Evolutionary conservation across 2,888 invertebrate species (phyloP).

Genomic region (Bellardia bayeri): DNA sequence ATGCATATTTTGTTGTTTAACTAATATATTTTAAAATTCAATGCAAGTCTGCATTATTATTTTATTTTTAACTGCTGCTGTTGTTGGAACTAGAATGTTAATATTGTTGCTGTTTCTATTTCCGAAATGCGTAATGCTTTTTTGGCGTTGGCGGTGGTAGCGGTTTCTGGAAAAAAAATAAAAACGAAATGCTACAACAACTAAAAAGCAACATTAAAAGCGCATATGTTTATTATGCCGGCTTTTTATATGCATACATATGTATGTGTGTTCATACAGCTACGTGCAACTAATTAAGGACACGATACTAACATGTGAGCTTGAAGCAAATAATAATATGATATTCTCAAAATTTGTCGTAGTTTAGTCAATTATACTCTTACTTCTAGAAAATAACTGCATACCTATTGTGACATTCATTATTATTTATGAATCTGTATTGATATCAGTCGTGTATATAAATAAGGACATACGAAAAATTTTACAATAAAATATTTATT

Average conservation of each 20-base stretch:
- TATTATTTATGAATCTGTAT: no score
- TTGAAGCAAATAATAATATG: no score
- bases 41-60: slow-evolving; percentile 42
- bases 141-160: slow-evolving; percentile 45
- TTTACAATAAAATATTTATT: no score
- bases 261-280: neutral
- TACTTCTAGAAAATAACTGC: no score
- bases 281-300: no score
- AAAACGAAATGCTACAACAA: neutral
- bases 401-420: no score
- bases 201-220: slow-evolving; percentile 30
- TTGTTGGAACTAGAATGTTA: neutral
- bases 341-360: no score
- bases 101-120: slow-evolving; percentile 33
- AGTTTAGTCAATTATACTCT: no score
- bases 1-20: slow-evolving; percentile 9
- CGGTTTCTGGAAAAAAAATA: neutral
- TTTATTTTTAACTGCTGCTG: slow-evolving; percentile 38
- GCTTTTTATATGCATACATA: neutral
- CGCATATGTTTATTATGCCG: slow-evolving; percentile 25
- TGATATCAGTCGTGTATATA: no score
- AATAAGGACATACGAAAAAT: no score
- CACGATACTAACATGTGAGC: no score
- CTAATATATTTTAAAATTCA: slow-evolving; percentile 60
- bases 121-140: slow-evolving; percentile 41